Conservation (phyloP, 2,113 vertebrate genomes). For the Brachirus orientalis region DNA sequence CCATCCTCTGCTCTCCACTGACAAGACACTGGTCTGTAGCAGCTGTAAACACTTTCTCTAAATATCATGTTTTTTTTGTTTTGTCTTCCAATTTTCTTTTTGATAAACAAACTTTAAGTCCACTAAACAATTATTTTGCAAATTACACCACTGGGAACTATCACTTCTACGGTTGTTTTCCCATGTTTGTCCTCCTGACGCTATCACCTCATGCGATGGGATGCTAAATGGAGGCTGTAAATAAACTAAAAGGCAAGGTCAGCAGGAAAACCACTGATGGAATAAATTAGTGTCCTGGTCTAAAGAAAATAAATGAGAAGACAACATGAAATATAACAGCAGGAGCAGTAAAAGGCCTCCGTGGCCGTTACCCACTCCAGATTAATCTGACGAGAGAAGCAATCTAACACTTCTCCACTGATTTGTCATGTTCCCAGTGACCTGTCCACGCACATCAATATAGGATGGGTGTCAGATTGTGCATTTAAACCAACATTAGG, state of each 20-base stretch:
- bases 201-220: constrained; percentile 47
- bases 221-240: constrained; percentile 64
- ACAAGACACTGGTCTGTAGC: constrained; percentile 16
- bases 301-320: constrained; percentile 54
- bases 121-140: constrained; percentile 31
- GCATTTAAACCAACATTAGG: constrained; percentile 59
- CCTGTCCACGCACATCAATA: constrained; percentile 72
- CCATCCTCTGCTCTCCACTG: constrained; percentile 42
- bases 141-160: constrained; percentile 20
- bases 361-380: constrained; percentile 44
- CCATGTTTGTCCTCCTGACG: constrained; percentile 28
- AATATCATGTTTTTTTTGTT: constrained; percentile 29
- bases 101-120: constrained; percentile 38
- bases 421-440: constrained; percentile 74
- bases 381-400: constrained; percentile 75
- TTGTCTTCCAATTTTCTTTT: constrained; percentile 11
- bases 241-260: constrained; percentile 70
- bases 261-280: constrained; percentile 62
- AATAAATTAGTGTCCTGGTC: constrained; percentile 69
- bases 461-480: constrained; percentile 53
- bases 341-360: constrained; percentile 22
- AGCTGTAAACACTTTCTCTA: constrained; percentile 47
- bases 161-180: constrained; percentile 32
- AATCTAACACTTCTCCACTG: constrained; percentile 67
- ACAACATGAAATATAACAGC: constrained; percentile 60